Base-by-base conservation (phyloP, 2,113 vertebrate genomes). In the Datnioides undecimradiatus region DNA sequence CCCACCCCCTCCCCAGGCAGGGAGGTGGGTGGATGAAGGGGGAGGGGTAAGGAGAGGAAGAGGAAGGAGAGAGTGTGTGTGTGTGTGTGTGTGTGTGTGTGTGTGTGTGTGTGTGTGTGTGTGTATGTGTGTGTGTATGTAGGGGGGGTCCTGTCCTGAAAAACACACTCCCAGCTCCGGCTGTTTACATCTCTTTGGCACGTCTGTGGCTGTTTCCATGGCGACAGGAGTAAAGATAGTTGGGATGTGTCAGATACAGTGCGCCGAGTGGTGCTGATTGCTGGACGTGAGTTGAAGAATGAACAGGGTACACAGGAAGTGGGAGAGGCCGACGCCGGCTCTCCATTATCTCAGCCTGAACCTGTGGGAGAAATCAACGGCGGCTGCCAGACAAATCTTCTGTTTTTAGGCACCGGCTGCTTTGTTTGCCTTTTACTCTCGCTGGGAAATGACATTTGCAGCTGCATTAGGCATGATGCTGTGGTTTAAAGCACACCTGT, bases 131-230 rank as follows among this genome's bases (percentile, higher is more conserved):
- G n/a, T n/a, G n/a, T n/a, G n/a, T n/a, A n/a, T n/a, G n/a, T n/a
- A n/a, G 29, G n/a, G 34, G 31, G 38, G 29, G 46, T 70, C 48
- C 48, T 78, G 31, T 79, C 64, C 64, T 73, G 52, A 51, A 76
- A 69, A 66, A 73, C 45, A 58, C 60, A 69, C 59, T 79, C 59
- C 57, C 46, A 73, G 78, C 80, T 70, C 75, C 73, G 80, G 87
- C 84, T 91, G 90, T 93, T 94, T 91, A 89, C 90, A 86, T 90
- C 80, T 79, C 80, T 79, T 76, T 80, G 83, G 83, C 87, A 93
- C 57, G 70, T 90, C 85, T 81, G 79, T 80, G 84, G 91, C 84
- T 86, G 93, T 95, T 94, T 90, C 93, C 90, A 93, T 91, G 91
- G 90, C 40, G 62, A 95, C 73, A 40, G 76, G 89, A 91, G 88